Evolutionary conservation across 2,113 vertebrate species (phyloP), one percentile per base, ranked within the genome.

Genomic region (Shinisaurus crocodilurus): DNA sequence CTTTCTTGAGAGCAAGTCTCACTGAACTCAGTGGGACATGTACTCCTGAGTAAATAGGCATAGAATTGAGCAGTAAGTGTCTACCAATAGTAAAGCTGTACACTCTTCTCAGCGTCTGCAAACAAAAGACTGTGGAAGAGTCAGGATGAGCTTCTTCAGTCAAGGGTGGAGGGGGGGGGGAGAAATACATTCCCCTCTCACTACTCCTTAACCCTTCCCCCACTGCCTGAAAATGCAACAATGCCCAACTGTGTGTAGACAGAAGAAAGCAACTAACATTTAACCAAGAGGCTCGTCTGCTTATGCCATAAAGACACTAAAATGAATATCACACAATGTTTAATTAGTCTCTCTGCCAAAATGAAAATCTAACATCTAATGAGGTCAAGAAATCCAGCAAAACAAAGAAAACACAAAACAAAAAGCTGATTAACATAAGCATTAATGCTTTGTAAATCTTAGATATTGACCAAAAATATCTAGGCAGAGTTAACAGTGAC

Each of bases 161-260:
- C 15, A 63, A 77, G 13, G 27, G 86, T 85, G 77, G 92, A 89
- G 18, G 12, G 80, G 82, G 88, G 93, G 27, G 88, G 75, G 91
- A 91, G 88, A 94, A 96, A 94, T 63, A 75, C 69, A 90, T 70
- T 94, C 40, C 93, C 48, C 45, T 69, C 60, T 83, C 88, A 70
- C 10, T n/a, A 77, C 89, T 50, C 89, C 77, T 94, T 92, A 76
- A 40, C 57, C 89, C 92, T 90, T 70, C 88, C 87, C 87, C 72
- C 72, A 90, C 90, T 95, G 95, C 91, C 93, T 90, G 85, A 87
- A 91, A 94, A 91, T 89, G 95, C 87, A 97, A 96, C 94, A 97
- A 94, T 95, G 94, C 84, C 72, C 93, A 91, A 97, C 93, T 98
- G 96, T 97, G 96, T 97, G 94, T 80, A 88, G 92, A 93, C 90